phyloP scores from a whole-genome alignment of 2,113 vertebrate species.

The Passer domesticus region DNA sequence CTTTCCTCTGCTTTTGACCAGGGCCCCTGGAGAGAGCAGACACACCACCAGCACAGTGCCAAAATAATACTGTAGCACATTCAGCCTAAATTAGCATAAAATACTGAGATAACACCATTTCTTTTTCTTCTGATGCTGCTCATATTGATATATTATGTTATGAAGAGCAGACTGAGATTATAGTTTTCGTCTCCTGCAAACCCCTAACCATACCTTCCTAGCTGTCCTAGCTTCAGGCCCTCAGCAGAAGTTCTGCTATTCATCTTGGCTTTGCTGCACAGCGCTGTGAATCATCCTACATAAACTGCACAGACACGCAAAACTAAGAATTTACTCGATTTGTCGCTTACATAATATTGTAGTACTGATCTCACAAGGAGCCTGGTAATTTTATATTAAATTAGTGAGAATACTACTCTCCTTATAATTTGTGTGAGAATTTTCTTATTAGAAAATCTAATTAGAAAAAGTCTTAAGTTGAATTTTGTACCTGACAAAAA shows the following conservation, averaged over 20 bases:
- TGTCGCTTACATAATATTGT: slow-evolving; percentile 24
- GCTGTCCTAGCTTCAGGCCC: background rate
- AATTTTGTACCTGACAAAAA: background rate
- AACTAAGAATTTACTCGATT: background rate
- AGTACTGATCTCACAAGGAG: background rate
- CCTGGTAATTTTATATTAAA: slow-evolving; percentile 5
- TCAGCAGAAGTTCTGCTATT: background rate
- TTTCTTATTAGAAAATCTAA: background rate
- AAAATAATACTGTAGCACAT: background rate
- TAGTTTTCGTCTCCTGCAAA: background rate
- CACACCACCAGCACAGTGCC: background rate
- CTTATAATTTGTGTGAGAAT: background rate
- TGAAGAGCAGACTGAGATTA: background rate
- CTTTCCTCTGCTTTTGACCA: slow-evolving; percentile 4
- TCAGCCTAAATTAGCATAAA: background rate
- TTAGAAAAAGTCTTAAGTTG: background rate
- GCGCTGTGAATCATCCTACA: background rate
- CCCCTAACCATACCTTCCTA: background rate
- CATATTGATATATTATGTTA: background rate
- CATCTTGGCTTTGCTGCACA: background rate
- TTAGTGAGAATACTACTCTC: background rate
- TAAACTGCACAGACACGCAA: background rate
- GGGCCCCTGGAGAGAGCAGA: slow-evolving; percentile 29
- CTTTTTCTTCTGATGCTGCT: background rate
- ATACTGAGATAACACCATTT: background rate